A percentile compares a stretch with the other conserved stretches of the same genome.
Evolutionary conservation across 2,888 invertebrate genomes (phyloP).

Genomic region (Anagyrus pseudococci): DNA sequence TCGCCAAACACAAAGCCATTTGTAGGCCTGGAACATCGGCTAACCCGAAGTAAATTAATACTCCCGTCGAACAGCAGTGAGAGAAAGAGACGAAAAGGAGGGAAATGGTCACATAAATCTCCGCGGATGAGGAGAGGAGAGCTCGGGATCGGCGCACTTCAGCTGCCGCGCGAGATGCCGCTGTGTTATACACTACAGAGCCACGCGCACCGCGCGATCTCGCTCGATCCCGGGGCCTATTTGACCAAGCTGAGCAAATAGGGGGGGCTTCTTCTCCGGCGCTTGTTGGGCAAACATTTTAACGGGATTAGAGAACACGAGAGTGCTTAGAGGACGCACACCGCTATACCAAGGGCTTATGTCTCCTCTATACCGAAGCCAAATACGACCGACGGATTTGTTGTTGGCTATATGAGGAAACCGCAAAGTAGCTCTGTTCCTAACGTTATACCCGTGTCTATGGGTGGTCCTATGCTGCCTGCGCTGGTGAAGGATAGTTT

Average conservation of each 20-base stretch:
- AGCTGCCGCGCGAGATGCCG: slow-evolving; percentile 19
- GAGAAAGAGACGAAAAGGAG: neutral
- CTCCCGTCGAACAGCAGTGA: neutral
- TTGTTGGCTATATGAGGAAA: too few relatives aligned
- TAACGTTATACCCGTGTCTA: too few relatives aligned
- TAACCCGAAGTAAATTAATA: neutral
- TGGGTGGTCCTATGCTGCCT: too few relatives aligned
- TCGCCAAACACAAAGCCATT: slow-evolving; percentile 15
- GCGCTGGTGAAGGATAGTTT: too few relatives aligned
- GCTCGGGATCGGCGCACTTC: slow-evolving; percentile 14
- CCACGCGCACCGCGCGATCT: slow-evolving; percentile 51
- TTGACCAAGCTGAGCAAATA: slow-evolving; percentile 61
- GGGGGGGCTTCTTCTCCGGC: slow-evolving; percentile 39
- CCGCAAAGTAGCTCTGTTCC: too few relatives aligned
- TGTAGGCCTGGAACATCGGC: slow-evolving; percentile 1
- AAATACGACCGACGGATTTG: too few relatives aligned
- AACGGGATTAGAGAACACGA: slow-evolving; percentile 61
- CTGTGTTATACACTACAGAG: slow-evolving; percentile 46
- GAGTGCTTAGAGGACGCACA: too few relatives aligned
- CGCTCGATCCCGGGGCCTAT: slow-evolving; percentile 58
- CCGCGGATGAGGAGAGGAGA: neutral
- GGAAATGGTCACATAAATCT: neutral
- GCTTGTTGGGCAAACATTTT: slow-evolving; percentile 59
- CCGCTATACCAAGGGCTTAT: too few relatives aligned
- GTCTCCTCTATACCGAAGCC: too few relatives aligned